A percentile compares a stretch with the other conserved stretches of the same genome.
These are phyloP conservation scores for Paragorgia papillata DNA, from an alignment of 92 coral and sea anemone species.

Conservation along the genomic window DNA sequence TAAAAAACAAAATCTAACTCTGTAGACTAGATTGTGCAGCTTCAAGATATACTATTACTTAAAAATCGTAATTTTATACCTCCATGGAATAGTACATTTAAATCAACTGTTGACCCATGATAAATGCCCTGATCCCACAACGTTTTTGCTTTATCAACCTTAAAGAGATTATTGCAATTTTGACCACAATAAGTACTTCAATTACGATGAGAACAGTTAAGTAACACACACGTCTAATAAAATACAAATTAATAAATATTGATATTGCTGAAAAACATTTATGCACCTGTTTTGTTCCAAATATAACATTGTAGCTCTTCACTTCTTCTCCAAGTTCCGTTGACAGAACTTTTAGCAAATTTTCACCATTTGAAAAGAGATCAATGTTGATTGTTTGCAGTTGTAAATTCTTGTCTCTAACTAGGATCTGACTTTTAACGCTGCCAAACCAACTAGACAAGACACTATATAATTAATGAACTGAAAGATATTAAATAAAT, in stretches of 20 bases:
- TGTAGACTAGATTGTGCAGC: not conserved
- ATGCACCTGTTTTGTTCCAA: slow-evolving; percentile 23
- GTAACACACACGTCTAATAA: too few relatives aligned
- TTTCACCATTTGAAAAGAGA: slow-evolving; percentile 4
- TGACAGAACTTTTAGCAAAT: not conserved
- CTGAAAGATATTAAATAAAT: too few relatives aligned
- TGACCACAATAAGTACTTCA: not conserved
- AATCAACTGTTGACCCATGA: slow-evolving; percentile 28
- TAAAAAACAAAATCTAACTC: not conserved
- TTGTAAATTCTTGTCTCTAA: not conserved
- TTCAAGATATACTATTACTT: not conserved
- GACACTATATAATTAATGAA: too few relatives aligned
- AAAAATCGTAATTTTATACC: not conserved
- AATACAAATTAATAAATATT: too few relatives aligned
- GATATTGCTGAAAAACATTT: too few relatives aligned
- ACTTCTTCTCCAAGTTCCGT: not conserved
- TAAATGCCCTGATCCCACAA: slow-evolving; percentile 18
- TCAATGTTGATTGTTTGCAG: not conserved
- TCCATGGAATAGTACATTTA: not conserved
- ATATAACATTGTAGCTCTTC: not conserved
- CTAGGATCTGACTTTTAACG: slow-evolving; percentile 22
- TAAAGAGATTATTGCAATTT: not conserved
- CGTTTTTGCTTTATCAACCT: slow-evolving; percentile 12
- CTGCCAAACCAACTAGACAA: not conserved
- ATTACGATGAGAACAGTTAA: not conserved